Percentiles rank a stretch among this genome's conserved stretches.
phyloP scores from a whole-genome alignment of 35 echinoderm and acorn worm genomes.

The Apostichopus parvimensis region DNA sequence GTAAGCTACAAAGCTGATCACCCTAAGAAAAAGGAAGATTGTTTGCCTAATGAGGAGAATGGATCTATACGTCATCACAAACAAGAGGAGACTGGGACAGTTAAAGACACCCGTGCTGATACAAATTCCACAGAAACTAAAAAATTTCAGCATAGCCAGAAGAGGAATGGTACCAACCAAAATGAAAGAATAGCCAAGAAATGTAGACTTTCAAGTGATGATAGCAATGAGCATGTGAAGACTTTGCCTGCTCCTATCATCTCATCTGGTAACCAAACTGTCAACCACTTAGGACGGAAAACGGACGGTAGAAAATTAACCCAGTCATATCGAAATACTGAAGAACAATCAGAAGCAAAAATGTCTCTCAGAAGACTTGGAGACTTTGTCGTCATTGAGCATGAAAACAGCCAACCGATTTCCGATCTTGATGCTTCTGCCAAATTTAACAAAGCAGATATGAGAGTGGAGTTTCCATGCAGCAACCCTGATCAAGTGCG shows the following conservation, averaged over 20 bases:
- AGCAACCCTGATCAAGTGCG: too few species aligned
- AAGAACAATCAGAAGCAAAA: background rate
- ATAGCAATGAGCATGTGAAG: background rate
- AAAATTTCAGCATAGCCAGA: background rate
- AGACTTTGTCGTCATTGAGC: conserved; percentile 9
- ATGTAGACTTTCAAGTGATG: background rate
- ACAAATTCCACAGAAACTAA: background rate
- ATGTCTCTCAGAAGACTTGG: background rate
- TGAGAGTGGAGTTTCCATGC: background rate
- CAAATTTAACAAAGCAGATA: background rate
- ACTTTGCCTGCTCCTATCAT: background rate
- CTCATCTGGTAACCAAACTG: too few species aligned
- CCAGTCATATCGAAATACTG: background rate
- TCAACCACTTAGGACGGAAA: background rate
- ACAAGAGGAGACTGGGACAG: background rate
- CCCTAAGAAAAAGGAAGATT: background rate
- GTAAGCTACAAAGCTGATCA: background rate
- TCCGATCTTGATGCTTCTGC: background rate
- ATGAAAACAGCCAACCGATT: background rate
- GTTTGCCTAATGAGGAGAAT: background rate
- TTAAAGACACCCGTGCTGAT: background rate
- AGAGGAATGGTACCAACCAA: background rate
- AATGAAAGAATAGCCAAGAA: background rate
- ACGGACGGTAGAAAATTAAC: too few species aligned
- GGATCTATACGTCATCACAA: too few species aligned